Evolutionary conservation across 2,888 invertebrate species (phyloP).

Genomic region (Nomada ferruginata): DNA sequence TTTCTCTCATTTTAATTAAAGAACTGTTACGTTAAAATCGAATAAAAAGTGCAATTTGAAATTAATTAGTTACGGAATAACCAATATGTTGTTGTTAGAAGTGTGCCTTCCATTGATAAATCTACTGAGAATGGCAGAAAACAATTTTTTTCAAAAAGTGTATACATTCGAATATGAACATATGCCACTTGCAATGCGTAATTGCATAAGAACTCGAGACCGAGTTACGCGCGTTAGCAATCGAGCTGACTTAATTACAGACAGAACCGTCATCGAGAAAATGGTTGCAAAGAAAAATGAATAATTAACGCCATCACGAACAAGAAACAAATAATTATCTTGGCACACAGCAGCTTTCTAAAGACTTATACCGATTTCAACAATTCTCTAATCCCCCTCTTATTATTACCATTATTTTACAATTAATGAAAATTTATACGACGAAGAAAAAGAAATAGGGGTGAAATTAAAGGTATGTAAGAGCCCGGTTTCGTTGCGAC

Average conservation of each 20-base stretch:
- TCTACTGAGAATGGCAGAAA: too few relatives aligned
- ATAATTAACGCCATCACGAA: not conserved
- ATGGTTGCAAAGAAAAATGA: not conserved
- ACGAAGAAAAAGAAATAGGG: not conserved
- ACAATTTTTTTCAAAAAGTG: too few relatives aligned
- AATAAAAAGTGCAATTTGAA: too few relatives aligned
- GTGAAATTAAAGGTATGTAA: slow-evolving; percentile 10
- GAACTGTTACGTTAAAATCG: too few relatives aligned
- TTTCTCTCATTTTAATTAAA: too few relatives aligned
- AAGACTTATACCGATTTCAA: not conserved
- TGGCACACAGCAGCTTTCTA: not conserved
- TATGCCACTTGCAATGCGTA: too few relatives aligned
- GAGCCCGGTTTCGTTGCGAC: too few relatives aligned
- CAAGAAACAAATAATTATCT: not conserved
- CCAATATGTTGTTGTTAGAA: too few relatives aligned
- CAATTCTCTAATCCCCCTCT: not conserved
- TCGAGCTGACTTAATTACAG: not conserved
- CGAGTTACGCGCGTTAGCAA: not conserved
- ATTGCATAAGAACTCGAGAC: not conserved
- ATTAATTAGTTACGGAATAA: too few relatives aligned
- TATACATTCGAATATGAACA: not conserved
- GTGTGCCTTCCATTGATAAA: too few relatives aligned
- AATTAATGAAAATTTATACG: too few relatives aligned
- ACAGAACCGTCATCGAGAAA: not conserved
- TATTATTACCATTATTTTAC: not conserved